A percentile compares a stretch with the other conserved stretches of the same genome.
Conservation (phyloP, 1,140 invertebrate species). For the Pemphigus obesinymphae region DNA sequence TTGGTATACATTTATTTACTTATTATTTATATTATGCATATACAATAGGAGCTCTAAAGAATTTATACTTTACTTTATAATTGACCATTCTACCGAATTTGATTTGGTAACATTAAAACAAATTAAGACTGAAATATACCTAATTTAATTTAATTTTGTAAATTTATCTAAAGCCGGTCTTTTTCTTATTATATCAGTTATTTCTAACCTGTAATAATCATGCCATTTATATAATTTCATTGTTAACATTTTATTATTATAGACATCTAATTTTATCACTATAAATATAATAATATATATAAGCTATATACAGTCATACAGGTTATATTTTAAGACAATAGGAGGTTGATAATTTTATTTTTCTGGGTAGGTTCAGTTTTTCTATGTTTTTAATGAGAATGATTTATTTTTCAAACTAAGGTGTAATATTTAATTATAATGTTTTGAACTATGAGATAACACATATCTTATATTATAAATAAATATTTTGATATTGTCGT, state of each 20-base stretch:
- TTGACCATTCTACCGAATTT: not conserved
- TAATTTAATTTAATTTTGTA: not conserved
- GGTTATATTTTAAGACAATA: not conserved
- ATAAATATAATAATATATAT: too few relatives aligned
- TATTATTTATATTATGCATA: not conserved
- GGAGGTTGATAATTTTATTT: not conserved
- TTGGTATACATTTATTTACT: not conserved
- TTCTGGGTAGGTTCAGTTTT: not conserved
- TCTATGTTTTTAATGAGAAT: too few relatives aligned
- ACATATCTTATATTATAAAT: not conserved
- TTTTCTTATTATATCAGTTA: not conserved
- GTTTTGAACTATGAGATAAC: not conserved
- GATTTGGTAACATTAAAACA: not conserved
- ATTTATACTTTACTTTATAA: not conserved
- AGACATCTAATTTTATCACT: too few relatives aligned
- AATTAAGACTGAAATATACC: constrained; percentile 19
- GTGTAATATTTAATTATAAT: too few relatives aligned
- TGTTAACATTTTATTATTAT: not conserved
- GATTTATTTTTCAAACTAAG: too few relatives aligned
- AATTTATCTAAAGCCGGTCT: not conserved
- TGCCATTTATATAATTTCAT: too few relatives aligned
- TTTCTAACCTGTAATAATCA: not conserved
- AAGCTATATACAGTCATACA: too few relatives aligned
- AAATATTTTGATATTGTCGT: not conserved
- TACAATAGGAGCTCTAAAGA: not conserved